Base-by-base conservation (phyloP, 2,888 invertebrate genomes). In the Agrotis segetum region DNA sequence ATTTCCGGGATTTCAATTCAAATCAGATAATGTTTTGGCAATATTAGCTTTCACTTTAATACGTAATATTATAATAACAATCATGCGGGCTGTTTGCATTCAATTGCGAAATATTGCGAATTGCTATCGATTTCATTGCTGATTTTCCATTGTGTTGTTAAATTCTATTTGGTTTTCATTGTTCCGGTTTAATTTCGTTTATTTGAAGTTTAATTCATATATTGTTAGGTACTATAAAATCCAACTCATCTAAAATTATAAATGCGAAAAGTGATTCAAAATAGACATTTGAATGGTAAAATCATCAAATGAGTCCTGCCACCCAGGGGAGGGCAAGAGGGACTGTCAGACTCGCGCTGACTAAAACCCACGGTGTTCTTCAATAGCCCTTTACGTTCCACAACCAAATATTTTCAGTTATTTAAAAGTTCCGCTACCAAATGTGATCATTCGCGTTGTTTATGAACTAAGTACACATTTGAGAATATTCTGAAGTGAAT, bases 61-160 rank as follows among this genome's bases (percentile, higher is more conserved):
- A 21, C 21, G 71, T 75, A 60, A 74, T 53, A 52, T 62, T 49
- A 24, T 53, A 62, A 58, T 55, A 34, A 46, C 21, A 17, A 53
- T 47, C 4, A 78, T 82, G 81, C 78, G 81, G 84, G 82, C 66
- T 73, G 46, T 65, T 67, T 50, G 17, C 11, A 49, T 69, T 49
- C 3, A 29, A 29, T 80, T 71, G 61, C 17, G 24, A 64, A 70
- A 56, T 50, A 24, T 19, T 52, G 24, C 60, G 61, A 56, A 76
- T 76, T 52, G 9, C 13, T 59, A 5, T 53, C 16, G 3, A 53
- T 40, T 13, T 40, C 46, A 56, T 17, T 44, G n/a, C 14, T n/a
- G 16, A 16, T 1, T 2, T 11, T 2, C 6, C 2, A 19, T n/a
- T 34, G 34, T 47, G 14, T 17, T 16, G 24, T 11, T 5, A 19